Evolutionary conservation across 1,140 invertebrate genomes (phyloP), one percentile per base, ranked within the genome.

Genomic region (Solenopsis fugax): DNA sequence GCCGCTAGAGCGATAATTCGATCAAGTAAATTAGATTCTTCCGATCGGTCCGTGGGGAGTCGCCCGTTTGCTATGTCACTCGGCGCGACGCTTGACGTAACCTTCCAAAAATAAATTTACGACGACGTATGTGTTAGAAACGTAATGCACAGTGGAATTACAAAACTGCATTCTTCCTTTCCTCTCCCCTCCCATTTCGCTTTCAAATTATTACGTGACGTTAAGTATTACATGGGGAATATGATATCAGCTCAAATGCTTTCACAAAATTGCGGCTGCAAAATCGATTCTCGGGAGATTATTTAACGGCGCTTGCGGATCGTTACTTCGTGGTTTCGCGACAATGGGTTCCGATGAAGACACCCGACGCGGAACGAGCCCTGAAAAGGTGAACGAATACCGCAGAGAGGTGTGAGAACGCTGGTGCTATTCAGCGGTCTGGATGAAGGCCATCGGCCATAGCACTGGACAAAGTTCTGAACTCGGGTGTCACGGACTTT

Each of bases 401-500:
- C 80, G 52, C 24, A 67, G 21, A 73, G 52, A 69, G 86, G 60
- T 37, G 80, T 65, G 72, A 84, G 72, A 71, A 67, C 72, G 34
- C 48, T 54, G 56, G 21, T 60, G 80, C 67, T 86, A 69, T 76
- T 80, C 56, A 86, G 88, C 72, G 75, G 77, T 64, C 54, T 80
- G 87, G 60, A 86, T 18, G 87, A 88, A 86, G 82, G 60, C 60
- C 65, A 69, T 45, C 21, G 56, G 71, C 48, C 24, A 24, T n/a
- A 45, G 76, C 64, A 88, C 80, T 82, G 81, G 73, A 85, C 62
- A 80, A 89, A 89, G 81, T 89, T 89, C 88, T 48, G 12, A 72
- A 86, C 73, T 34, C 50, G 29, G 65, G 18, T 77, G 73, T 60
- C 81, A 69, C 45, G 81, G 81, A 89, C 75, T 89, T 86, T 60